Base-by-base conservation (phyloP, 2,888 invertebrate genomes). In the Morpho helenor region DNA sequence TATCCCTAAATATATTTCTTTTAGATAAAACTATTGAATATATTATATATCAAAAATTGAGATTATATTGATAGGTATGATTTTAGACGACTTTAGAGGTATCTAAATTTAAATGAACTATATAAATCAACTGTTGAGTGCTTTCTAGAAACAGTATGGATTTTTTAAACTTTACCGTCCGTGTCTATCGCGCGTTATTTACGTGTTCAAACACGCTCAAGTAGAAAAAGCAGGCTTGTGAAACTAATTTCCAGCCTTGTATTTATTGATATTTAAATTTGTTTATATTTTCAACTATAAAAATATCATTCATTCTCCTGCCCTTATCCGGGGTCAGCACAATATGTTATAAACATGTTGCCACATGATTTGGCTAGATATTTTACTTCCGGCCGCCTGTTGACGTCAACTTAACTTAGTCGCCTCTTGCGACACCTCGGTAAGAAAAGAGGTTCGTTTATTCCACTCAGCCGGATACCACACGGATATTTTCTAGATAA, bases 81-180 rank as follows among this genome's bases (percentile, higher is more conserved):
- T 67, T 67, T 65, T 67, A 70, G 66, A 70, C 54, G 54, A 54
- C 50, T 54, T 54, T 54, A 54, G 45, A 45, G 50, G 10, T 42
- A 46, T 51, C 22, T 52, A 10, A 8, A 31, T 52, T 23, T 31
- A 43, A 31, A 16, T 16, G 16, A 16, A 31, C 4, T 6, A 51
- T n/a, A n/a, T 7, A 40, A 10, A 10, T 44, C 41, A 50, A 43
- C 8, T 42, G 10, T 39, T 52, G 0, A 10, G 10, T 2, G 6
- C 10, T 6, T 49, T n/a, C 51, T 16, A 23, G 22, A 42, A 46
- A 40, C 22, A 41, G 9, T 53, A 46, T 8, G 45, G 45, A 46
- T 47, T 71, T 76, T 64, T 72, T 72, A 75, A 73, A 64, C 73
- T 73, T 74, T 69, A 74, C 84, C 84, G 83, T 83, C 84, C 83